Percentiles rank a stretch among this genome's conserved stretches.
Conservation (phyloP, 2,888 invertebrate genomes). For the Augochlorella aurata region DNA sequence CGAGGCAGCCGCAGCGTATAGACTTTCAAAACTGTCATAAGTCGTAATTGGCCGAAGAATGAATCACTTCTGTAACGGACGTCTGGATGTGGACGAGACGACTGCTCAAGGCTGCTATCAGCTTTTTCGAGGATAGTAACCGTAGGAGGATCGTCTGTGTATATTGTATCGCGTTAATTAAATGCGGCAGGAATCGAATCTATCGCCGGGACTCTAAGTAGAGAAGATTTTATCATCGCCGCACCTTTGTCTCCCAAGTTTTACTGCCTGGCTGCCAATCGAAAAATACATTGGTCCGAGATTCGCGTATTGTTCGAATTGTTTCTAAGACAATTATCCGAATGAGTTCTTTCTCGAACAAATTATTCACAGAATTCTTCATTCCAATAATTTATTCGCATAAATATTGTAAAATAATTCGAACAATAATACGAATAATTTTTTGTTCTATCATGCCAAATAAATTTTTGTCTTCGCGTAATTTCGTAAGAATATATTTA, state of each 20-base stretch:
- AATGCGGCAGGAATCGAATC: not conserved
- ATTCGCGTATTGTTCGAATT: too few species aligned
- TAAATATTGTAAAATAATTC: too few species aligned
- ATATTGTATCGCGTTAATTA: not conserved
- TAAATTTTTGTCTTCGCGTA: too few species aligned
- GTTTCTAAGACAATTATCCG: too few species aligned
- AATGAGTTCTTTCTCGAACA: too few species aligned
- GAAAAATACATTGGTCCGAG: not conserved
- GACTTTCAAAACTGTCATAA: constrained; percentile 9
- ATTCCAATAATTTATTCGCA: too few species aligned
- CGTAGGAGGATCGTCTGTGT: not conserved
- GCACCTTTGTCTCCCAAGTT: not conserved
- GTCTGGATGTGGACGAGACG: not conserved
- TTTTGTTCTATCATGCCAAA: too few species aligned
- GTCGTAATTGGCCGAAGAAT: not conserved
- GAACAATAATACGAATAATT: too few species aligned
- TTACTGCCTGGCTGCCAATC: not conserved
- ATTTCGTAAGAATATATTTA: too few species aligned
- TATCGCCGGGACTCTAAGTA: not conserved
- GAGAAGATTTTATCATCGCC: not conserved
- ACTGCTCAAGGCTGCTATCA: constrained; percentile 1
- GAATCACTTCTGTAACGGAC: not conserved
- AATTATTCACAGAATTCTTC: too few species aligned
- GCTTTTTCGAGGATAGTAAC: not conserved
- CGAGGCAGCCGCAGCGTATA: not conserved